Conservation (phyloP, 2,888 invertebrate species). For the Megalurothrips usitatus region DNA sequence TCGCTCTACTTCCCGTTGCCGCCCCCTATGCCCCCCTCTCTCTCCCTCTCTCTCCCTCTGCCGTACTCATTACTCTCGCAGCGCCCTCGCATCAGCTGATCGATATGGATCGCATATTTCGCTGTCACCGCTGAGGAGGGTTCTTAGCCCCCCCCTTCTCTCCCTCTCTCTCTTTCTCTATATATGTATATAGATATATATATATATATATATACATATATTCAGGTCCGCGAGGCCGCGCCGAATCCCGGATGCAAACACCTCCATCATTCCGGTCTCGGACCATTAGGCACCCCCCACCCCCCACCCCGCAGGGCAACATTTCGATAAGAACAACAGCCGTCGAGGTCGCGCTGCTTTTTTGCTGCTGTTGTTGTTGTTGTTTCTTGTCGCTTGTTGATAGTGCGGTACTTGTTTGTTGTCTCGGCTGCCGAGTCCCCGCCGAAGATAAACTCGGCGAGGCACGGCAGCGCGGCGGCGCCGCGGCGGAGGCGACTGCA, state of each 20-base stretch:
- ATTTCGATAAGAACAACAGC: too few species aligned
- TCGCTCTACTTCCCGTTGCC: not conserved
- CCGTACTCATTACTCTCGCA: too few species aligned
- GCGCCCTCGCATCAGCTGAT: not conserved
- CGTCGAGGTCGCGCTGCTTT: not conserved
- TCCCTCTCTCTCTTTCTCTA: too few species aligned
- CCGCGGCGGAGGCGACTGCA: not conserved
- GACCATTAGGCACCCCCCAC: not conserved
- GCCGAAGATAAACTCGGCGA: not conserved
- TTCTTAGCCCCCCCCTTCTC: not conserved
- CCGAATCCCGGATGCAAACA: not conserved
- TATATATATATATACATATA: too few species aligned
- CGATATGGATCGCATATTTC: conserved; percentile 1
- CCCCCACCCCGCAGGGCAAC: too few species aligned
- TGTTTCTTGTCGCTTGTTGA: not conserved
- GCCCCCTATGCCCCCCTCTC: not conserved
- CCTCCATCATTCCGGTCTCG: not conserved
- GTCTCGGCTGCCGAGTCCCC: too few species aligned
- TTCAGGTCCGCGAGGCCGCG: not conserved
- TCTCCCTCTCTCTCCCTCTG: not conserved
- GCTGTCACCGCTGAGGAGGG: not conserved
- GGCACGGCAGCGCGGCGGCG: not conserved
- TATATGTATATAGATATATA: too few species aligned
- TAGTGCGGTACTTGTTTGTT: not conserved
- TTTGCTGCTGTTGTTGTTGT: not conserved